Base-by-base conservation (phyloP, 1,140 invertebrate genomes). In the Bombus polaris region DNA sequence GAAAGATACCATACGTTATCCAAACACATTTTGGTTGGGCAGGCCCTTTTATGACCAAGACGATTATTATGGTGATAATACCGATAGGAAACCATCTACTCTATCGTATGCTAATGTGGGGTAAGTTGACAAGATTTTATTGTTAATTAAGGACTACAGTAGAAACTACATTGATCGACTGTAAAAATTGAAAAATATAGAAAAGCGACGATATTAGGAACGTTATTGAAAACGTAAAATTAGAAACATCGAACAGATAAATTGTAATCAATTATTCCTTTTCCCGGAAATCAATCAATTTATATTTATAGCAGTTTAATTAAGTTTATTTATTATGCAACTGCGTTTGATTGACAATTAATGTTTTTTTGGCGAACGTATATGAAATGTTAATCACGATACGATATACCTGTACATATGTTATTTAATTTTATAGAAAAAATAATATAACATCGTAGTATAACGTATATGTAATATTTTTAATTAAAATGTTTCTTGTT, bases 71-170 rank as follows among this genome's bases (percentile, higher is more conserved):
- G 80, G 62, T 47, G 78, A 66, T 57, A 87, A 87, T 25, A 74
- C 32, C 28, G 71, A 62, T 28, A 28, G 82, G 71, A 78, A 35
- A 39, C 35, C 88, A 8, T 87, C 83, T 15, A 91, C 76, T 22
- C 5, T 89, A 39, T 91, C 90, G n/a, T 92, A 91, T 70, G 71
- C 70, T 1, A 66, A 79, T 6, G 82, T 91, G 73, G 91, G 91
- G 89, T 92, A 87, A 70, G 71, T 62, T 62, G 65, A 53, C 3
- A 39, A 3, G 35, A 47, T 73, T 68, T 22, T 12, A 71, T 72
- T 15, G 4, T 57, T n/a, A n/a, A 59, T 73, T 72, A 44, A 13
- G 28, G 4, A 5, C 12, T n/a, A 10, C 28, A 3, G 25, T 62
- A 62, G 2, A 62, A 62, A 13, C 3, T 62, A 13, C 2, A 12